phyloP scores from a whole-genome alignment of 1,140 invertebrate species.

The Panagrolaimus sp. region DNA sequence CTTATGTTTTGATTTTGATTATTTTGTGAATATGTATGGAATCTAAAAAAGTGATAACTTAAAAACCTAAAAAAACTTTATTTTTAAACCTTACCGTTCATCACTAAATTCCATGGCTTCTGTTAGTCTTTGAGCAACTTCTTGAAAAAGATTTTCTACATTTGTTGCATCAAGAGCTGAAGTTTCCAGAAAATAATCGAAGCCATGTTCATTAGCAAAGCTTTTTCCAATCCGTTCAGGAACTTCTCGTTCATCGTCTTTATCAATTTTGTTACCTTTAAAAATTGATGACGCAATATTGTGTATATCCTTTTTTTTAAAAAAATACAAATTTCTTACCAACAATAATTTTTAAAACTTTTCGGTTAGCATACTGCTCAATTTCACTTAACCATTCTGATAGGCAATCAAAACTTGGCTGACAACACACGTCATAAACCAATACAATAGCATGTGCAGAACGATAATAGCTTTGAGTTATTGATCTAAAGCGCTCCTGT shows the following conservation, averaged over 20 bases:
- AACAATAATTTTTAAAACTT: constrained; percentile 54
- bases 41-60: constrained; percentile 25
- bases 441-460: constrained; percentile 65
- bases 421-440: constrained; percentile 87
- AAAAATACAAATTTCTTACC: constrained; percentile 32
- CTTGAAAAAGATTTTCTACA: constrained; percentile 55
- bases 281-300: constrained; percentile 13
- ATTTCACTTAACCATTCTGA: constrained; percentile 91
- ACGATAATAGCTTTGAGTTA: constrained; percentile 65
- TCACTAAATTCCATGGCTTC: constrained; percentile 56
- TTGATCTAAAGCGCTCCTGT: constrained; percentile 64
- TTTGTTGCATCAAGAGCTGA: constrained; percentile 56
- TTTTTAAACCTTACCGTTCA: constrained; percentile 44
- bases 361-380: constrained; percentile 57
- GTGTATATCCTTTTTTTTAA: not conserved
- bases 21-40: constrained; percentile 22
- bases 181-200: constrained; percentile 57
- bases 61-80: not conserved
- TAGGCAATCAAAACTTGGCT: constrained; percentile 78
- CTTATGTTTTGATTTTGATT: constrained; percentile 21
- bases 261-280: constrained; percentile 58
- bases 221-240: constrained; percentile 51
- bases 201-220: constrained; percentile 54
- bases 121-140: constrained; percentile 51
- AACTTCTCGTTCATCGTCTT: constrained; percentile 56